Percentiles rank a stretch among this genome's conserved stretches.
Evolutionary conservation across 1,140 invertebrate genomes (phyloP).

Genomic region (Nephotettix cincticeps): DNA sequence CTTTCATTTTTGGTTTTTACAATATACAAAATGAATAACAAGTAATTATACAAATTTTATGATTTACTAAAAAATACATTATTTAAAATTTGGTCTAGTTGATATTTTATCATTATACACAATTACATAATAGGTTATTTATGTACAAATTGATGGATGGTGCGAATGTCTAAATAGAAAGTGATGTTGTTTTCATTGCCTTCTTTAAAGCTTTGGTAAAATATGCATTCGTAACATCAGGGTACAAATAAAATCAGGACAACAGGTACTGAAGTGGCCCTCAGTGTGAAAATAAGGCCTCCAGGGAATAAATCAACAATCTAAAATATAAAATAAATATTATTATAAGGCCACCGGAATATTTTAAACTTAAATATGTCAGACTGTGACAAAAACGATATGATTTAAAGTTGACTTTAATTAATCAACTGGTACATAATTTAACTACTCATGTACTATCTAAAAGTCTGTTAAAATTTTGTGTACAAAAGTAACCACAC

Average conservation of each 20-base stretch:
- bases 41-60: neutral
- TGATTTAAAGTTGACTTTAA: too few relatives aligned
- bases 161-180: too few relatives aligned
- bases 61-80: neutral
- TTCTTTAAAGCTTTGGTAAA: too few relatives aligned
- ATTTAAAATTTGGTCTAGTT: constrained; percentile 12
- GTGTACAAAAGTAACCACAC: too few relatives aligned
- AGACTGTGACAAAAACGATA: too few relatives aligned
- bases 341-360: neutral
- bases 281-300: neutral
- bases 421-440: too few relatives aligned
- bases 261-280: constrained; percentile 2
- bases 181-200: too few relatives aligned
- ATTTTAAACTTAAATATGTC: neutral
- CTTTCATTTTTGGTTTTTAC: neutral
- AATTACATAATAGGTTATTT: neutral
- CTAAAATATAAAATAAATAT: neutral
- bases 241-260: neutral
- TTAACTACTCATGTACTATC: too few relatives aligned
- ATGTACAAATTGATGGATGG: too few relatives aligned
- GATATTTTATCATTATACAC: neutral
- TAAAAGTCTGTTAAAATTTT: too few relatives aligned
- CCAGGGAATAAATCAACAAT: neutral
- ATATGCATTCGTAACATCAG: neutral
- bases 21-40: neutral